Conservation (phyloP, 35 echinoderm and acorn worm genomes). For the Eucidaris tribuloides region DNA sequence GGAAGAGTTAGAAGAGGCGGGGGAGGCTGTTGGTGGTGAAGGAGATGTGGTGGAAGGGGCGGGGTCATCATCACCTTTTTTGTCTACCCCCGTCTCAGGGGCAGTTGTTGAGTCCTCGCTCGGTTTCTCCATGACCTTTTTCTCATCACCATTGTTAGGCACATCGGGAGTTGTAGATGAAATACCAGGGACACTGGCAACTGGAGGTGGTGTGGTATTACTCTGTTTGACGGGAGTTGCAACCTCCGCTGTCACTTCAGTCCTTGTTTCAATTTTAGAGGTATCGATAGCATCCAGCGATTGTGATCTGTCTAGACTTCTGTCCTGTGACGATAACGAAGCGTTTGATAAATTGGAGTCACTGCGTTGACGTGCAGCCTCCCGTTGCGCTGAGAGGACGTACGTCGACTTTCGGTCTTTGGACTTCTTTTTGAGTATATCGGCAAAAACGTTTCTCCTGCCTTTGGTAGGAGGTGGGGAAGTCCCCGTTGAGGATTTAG, state of each 20-base stretch:
- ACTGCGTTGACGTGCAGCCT: conserved; percentile 44
- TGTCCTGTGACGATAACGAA: not conserved
- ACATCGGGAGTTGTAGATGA: too few species aligned
- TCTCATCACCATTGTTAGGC: too few species aligned
- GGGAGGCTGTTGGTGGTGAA: not conserved
- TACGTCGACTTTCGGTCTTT: conserved; percentile 30
- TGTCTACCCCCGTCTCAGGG: too few species aligned
- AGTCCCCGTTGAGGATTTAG: not conserved
- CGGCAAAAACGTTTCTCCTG: conserved; percentile 17
- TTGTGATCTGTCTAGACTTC: not conserved
- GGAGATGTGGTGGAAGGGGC: not conserved
- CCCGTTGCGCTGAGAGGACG: conserved; percentile 38
- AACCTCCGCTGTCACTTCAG: too few species aligned
- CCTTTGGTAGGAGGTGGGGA: conserved; percentile 11
- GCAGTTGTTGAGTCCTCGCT: too few species aligned
- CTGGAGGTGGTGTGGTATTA: too few species aligned
- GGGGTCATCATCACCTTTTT: not conserved
- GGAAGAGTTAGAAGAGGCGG: not conserved
- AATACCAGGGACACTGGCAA: too few species aligned
- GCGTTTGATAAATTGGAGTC: conserved; percentile 36
- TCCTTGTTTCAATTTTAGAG: conserved; percentile 1
- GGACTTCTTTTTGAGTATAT: conserved; percentile 46
- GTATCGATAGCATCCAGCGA: not conserved
- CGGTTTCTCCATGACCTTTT: too few species aligned
- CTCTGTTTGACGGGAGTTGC: too few species aligned